Evolutionary conservation across 2,113 vertebrate genomes (phyloP).

Genomic region (Todiramphus saurophagus): DNA sequence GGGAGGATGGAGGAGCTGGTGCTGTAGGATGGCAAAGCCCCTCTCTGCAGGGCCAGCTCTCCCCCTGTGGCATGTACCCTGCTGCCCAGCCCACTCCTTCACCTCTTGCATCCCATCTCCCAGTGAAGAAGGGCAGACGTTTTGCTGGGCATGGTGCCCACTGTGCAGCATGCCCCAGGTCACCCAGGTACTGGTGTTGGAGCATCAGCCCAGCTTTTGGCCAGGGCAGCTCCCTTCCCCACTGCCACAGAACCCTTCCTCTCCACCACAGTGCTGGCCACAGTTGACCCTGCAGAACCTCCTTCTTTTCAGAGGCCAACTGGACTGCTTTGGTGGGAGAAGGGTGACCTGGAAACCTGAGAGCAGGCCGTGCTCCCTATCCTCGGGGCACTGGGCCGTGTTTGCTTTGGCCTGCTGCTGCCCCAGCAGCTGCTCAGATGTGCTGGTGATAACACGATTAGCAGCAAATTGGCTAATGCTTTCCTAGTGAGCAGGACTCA

Average conservation of each 20-base stretch:
- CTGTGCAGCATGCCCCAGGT: not conserved
- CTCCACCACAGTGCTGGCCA: not conserved
- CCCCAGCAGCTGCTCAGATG: constrained; percentile 54
- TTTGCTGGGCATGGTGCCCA: fast-evolving
- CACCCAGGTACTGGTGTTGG: fast-evolving
- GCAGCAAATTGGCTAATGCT: constrained; percentile 56
- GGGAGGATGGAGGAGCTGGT: not conserved
- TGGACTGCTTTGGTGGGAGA: not conserved
- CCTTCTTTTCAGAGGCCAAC: not conserved
- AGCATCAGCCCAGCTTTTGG: not conserved
- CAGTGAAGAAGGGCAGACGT: not conserved
- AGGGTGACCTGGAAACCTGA: not conserved
- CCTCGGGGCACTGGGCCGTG: not conserved
- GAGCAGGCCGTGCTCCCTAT: not conserved
- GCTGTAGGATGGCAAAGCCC: not conserved
- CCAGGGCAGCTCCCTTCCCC: not conserved
- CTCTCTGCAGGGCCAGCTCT: not conserved
- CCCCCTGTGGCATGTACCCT: too few relatives aligned
- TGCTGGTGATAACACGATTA: constrained; percentile 53
- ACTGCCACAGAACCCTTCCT: not conserved
- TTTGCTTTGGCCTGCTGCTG: constrained; percentile 54
- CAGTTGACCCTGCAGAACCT: not conserved
- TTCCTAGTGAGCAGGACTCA: not conserved
- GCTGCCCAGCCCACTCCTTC: not conserved
- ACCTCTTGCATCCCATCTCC: not conserved